Evolutionary conservation across 1,140 invertebrate genomes (phyloP).

Genomic region (Drosophila equinoxialis): DNA sequence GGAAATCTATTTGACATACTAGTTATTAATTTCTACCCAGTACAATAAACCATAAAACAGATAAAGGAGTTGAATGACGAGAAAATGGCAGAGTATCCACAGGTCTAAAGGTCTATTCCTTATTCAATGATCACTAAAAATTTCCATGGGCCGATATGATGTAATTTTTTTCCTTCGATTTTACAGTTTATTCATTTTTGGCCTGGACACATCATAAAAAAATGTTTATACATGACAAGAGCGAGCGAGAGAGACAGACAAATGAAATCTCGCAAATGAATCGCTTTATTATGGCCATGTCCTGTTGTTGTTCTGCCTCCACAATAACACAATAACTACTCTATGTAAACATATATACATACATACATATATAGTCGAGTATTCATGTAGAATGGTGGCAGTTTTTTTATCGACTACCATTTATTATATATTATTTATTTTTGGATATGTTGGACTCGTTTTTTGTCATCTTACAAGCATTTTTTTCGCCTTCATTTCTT

Average conservation of each 20-base stretch:
- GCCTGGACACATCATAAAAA: conserved; percentile 11
- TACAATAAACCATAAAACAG: too few species aligned
- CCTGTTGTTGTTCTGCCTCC: conserved; percentile 35
- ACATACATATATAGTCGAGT: conserved; percentile 35
- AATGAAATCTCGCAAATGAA: conserved; percentile 62
- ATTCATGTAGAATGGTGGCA: conserved; percentile 26
- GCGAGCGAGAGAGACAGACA: background rate
- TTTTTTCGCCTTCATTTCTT: conserved; percentile 31
- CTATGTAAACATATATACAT: background rate
- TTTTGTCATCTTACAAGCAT: conserved; percentile 40
- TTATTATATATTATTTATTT: conserved; percentile 65
- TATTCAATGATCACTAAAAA: too few species aligned
- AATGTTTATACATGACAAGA: conserved; percentile 22
- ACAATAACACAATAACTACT: conserved; percentile 16
- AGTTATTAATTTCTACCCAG: too few species aligned
- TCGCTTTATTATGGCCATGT: conserved; percentile 62
- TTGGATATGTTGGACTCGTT: conserved; percentile 61
- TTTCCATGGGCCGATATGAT: too few species aligned
- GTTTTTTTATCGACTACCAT: conserved; percentile 64
- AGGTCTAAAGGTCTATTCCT: background rate
- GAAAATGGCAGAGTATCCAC: too few species aligned
- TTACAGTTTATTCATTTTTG: conserved; percentile 17
- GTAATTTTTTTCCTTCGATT: conserved; percentile 1
- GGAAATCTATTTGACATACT: too few species aligned
- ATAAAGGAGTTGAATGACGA: too few species aligned